Conservation (phyloP, 2,888 invertebrate genomes). For the Hirudinaria manillensis region DNA sequence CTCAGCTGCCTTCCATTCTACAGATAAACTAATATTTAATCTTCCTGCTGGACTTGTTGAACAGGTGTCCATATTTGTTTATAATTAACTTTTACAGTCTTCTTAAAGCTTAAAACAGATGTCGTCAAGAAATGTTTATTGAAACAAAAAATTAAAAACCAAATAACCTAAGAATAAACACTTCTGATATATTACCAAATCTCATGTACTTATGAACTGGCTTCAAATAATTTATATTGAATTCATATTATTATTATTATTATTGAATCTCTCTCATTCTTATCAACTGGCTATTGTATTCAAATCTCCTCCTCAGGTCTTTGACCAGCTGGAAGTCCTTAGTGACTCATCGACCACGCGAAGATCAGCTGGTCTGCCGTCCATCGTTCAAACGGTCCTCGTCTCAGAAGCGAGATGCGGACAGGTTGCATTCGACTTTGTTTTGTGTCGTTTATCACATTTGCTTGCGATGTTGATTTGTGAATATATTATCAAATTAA, state of each 20-base stretch:
- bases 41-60: constrained; percentile 56
- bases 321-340: constrained; percentile 42
- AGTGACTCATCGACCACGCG: constrained; percentile 61
- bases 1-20: constrained; percentile 43
- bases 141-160: too few relatives aligned
- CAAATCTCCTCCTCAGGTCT: constrained; percentile 39
- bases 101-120: too few relatives aligned
- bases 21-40: constrained; percentile 37
- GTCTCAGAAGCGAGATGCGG: constrained; percentile 62
- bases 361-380: constrained; percentile 71
- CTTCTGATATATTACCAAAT: too few relatives aligned
- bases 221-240: too few relatives aligned
- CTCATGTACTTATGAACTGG: too few relatives aligned
- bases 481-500: too few relatives aligned
- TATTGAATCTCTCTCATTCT: background rate
- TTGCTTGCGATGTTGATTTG: too few relatives aligned
- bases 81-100: too few relatives aligned
- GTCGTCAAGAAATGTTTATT: too few relatives aligned
- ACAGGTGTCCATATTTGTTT: constrained; percentile 43
- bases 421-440: constrained; percentile 45
- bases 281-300: constrained; percentile 10
- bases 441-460: too few relatives aligned
- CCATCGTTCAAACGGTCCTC: constrained; percentile 70
- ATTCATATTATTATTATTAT: too few relatives aligned
- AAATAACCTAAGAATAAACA: too few relatives aligned